These are phyloP conservation scores for Acrocyrtus sp. DNA, from an alignment of 2,888 invertebrate genomes.

Conservation along the genomic window DNA sequence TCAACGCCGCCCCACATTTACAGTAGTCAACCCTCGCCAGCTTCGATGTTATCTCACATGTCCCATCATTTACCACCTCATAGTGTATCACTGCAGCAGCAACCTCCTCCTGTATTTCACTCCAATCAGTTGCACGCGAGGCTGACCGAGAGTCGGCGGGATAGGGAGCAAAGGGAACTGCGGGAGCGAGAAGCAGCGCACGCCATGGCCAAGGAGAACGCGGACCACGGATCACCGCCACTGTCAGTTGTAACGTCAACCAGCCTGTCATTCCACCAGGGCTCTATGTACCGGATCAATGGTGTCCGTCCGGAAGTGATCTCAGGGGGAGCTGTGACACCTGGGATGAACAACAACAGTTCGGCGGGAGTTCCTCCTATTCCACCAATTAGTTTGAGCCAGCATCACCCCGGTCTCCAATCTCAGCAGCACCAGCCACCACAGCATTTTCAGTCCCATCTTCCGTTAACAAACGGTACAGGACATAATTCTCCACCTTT, in stretches of 20 bases:
- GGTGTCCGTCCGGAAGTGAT: slow-evolving; percentile 86
- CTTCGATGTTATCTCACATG: slow-evolving; percentile 52
- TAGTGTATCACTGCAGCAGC: slow-evolving; percentile 43
- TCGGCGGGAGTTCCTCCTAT: slow-evolving; percentile 25
- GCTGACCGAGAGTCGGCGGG: slow-evolving; percentile 51
- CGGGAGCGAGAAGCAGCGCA: slow-evolving; percentile 31
- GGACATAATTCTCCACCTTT: slow-evolving; percentile 58
- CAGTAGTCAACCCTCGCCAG: slow-evolving; percentile 43
- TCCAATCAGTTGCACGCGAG: slow-evolving; percentile 60
- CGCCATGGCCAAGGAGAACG: slow-evolving; percentile 36
- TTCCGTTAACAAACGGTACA: slow-evolving; percentile 41
- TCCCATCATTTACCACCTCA: slow-evolving; percentile 50
- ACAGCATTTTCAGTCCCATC: slow-evolving; percentile 54
- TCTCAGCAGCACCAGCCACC: slow-evolving; percentile 40
- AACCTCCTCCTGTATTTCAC: slow-evolving; percentile 46
- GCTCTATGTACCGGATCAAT: slow-evolving; percentile 71
- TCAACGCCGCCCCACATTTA: slow-evolving; percentile 51
- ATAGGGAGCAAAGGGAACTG: slow-evolving; percentile 35
- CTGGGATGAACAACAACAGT: slow-evolving; percentile 20
- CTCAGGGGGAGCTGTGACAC: slow-evolving; percentile 69
- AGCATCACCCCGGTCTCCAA: slow-evolving; percentile 26
- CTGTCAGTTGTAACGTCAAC: slow-evolving; percentile 63
- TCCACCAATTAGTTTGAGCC: slow-evolving; percentile 24
- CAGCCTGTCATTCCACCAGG: slow-evolving; percentile 64
- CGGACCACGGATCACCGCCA: slow-evolving; percentile 52